A percentile compares a stretch with the other conserved stretches of the same genome.
Evolutionary conservation across 2,797 vertebrate genomes (phyloP).

Genomic region (Paguma larvata): DNA sequence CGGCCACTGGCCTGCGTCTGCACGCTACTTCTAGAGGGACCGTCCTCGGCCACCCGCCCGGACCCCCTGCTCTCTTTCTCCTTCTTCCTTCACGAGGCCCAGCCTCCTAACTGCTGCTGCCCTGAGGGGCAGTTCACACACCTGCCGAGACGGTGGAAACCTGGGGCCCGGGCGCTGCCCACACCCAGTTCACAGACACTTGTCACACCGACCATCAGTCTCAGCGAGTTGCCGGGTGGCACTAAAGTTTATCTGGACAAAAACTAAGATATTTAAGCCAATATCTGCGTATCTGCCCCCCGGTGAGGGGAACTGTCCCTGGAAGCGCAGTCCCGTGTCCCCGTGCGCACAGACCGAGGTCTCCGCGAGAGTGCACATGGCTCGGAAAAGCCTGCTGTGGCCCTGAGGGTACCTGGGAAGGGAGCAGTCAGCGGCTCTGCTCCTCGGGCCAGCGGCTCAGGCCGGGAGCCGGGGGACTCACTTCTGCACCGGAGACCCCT

Average conservation of each 20-base stretch:
- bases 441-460: not conserved
- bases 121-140: not conserved
- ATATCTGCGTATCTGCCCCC: not conserved
- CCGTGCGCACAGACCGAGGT: not conserved
- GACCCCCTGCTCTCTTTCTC: not conserved
- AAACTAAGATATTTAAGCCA: accelerated
- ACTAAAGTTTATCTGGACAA: not conserved
- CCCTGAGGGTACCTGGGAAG: not conserved
- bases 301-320: not conserved
- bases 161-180: accelerated
- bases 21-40: not conserved
- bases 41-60: not conserved
- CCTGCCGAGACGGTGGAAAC: not conserved
- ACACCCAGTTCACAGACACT: too few relatives aligned
- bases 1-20: not conserved
- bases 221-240: accelerated
- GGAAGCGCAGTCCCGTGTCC: accelerated
- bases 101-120: not conserved
- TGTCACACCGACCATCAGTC: not conserved
- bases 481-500: slow-evolving; percentile 61
- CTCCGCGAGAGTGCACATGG: not conserved
- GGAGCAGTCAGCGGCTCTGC: not conserved
- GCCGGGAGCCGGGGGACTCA: not conserved
- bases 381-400: not conserved
- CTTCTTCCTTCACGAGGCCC: not conserved